A percentile compares a stretch with the other conserved stretches of the same genome.
Conservation (phyloP, 2,888 invertebrate species). For the Litoditis marina region DNA sequence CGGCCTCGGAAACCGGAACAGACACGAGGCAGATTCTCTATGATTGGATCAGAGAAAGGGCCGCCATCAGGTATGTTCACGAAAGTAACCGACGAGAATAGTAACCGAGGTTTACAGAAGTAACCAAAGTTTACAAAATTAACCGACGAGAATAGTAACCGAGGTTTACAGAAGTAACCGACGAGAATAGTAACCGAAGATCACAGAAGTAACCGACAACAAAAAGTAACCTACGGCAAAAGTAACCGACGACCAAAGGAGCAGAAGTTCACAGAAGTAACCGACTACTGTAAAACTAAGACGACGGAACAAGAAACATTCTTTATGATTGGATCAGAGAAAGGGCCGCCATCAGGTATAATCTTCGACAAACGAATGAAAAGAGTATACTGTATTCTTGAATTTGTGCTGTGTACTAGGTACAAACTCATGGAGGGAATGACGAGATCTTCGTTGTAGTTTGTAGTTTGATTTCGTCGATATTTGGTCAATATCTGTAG, state of each 20-base stretch:
- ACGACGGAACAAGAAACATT: constrained; percentile 66
- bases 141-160: neutral
- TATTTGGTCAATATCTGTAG: too few relatives aligned
- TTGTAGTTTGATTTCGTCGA: too few relatives aligned
- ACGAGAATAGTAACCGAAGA: neutral
- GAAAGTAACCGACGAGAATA: constrained; percentile 63
- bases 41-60: constrained; percentile 72
- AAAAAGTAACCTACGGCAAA: too few relatives aligned
- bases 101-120: too few relatives aligned
- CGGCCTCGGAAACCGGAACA: constrained; percentile 73
- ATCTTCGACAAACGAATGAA: constrained; percentile 67
- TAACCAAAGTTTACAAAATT: constrained; percentile 70
- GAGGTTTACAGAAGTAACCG: too few relatives aligned
- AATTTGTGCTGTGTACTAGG: too few relatives aligned
- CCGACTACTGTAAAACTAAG: constrained; percentile 73
- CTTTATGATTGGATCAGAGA: constrained; percentile 74
- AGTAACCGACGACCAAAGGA: constrained; percentile 81
- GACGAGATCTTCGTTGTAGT: too few relatives aligned
- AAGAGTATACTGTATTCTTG: too few relatives aligned
- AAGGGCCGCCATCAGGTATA: constrained; percentile 26
- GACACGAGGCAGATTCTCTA: constrained; percentile 67
- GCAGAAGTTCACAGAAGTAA: constrained; percentile 85
- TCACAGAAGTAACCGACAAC: too few relatives aligned
- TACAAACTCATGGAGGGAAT: too few relatives aligned
- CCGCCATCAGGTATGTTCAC: constrained; percentile 64